Base-by-base conservation (phyloP, 2,888 invertebrate species). In the Ochropleura leucogaster region DNA sequence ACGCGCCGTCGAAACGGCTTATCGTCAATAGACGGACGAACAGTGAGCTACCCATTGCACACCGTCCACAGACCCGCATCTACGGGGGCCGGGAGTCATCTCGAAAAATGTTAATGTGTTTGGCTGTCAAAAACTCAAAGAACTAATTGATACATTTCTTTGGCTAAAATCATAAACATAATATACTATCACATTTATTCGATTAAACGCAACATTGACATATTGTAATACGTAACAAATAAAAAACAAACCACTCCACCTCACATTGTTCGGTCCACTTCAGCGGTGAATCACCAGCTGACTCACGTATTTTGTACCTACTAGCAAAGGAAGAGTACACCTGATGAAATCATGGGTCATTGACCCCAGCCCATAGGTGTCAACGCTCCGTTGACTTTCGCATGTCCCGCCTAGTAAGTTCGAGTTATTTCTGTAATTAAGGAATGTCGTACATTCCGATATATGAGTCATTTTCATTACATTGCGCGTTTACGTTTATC, bases 301-400 rank as follows among this genome's bases (percentile, higher is more conserved):
- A 93, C 83, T 93, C 93, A 93, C 82, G 49, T 68, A 20, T 30
- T 30, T 30, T 16, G n/a, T 62, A 44, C 18, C 62, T 18, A 44
- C 74, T 89, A 87, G 87, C 20, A 5, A 20, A 72, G 20, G 88
- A 87, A 88, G 88, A 86, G 75, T 87, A 85, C 90, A 91, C 90
- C 92, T 92, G 92, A 92, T 91, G 92, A 89, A 90, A 90, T 89
- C 86, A 87, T 86, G 88, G 91, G 88, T 6, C 89, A 79, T 77
- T 86, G 90, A 91, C 88, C 91, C 57, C 16, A 51, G 70, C 57
- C 7, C 47, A 69, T 67, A 64, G 63, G 57, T 72, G 72, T 72
- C 68, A 80, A 72, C 72, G 82, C 60, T 57, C 68, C 8, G 59
- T 3, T 80, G 84, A 49, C 81, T 79, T 53, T 30, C 12, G 47